Conservation (phyloP, 2,888 invertebrate genomes). For the Eilema griseolum region DNA sequence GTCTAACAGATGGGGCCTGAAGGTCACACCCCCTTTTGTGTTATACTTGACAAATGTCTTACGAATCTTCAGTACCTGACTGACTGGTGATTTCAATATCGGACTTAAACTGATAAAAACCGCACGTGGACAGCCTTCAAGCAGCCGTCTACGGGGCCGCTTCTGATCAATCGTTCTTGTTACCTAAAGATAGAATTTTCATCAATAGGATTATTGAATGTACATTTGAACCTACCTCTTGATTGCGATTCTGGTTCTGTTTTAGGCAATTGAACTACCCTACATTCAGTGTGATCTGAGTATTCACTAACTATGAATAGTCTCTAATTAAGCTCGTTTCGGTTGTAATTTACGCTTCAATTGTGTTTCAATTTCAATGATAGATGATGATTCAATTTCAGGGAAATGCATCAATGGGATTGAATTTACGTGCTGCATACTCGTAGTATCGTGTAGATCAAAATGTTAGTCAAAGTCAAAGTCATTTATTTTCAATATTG, state of each 20-base stretch:
- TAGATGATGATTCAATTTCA: not conserved
- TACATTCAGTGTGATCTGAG: not conserved
- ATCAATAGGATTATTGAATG: not conserved
- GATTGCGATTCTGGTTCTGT: not conserved
- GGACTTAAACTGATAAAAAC: too few relatives aligned
- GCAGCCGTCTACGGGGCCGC: too few relatives aligned
- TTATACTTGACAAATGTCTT: too few relatives aligned
- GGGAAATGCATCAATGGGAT: not conserved
- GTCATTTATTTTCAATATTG: too few relatives aligned
- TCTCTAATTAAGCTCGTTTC: slow-evolving; percentile 10
- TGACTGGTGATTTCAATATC: too few relatives aligned
- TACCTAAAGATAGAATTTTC: not conserved
- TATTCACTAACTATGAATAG: not conserved
- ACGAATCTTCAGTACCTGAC: too few relatives aligned
- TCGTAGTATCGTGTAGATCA: too few relatives aligned
- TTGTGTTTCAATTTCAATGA: slow-evolving; percentile 5
- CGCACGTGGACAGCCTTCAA: too few relatives aligned
- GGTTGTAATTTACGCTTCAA: slow-evolving; percentile 4
- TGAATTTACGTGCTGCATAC: not conserved
- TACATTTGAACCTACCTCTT: not conserved
- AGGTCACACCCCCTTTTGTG: too few relatives aligned
- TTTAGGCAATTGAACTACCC: not conserved
- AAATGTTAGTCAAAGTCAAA: too few relatives aligned
- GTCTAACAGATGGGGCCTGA: too few relatives aligned
- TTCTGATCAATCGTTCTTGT: too few relatives aligned